Evolutionary conservation across 2,888 invertebrate genomes (phyloP).

Genomic region (Drosophila tripunctata): DNA sequence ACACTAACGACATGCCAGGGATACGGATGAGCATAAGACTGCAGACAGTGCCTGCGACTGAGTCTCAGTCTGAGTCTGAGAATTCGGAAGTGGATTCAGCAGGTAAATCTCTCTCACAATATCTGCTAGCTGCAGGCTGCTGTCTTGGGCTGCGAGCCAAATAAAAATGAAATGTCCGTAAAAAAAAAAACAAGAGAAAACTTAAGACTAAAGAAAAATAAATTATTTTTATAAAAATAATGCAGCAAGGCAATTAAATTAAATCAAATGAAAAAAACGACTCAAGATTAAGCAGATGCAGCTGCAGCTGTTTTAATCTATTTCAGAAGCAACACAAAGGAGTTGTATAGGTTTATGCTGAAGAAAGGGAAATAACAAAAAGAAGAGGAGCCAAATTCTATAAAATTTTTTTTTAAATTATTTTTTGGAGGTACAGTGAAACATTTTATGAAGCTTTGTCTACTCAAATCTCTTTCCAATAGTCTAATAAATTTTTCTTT

Average conservation of each 20-base stretch:
- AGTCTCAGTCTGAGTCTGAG: slow-evolving; percentile 2
- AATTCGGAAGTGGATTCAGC: slow-evolving; percentile 13
- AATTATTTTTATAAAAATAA: slow-evolving; percentile 37
- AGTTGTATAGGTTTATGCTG: too few species aligned
- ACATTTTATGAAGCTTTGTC: too few species aligned
- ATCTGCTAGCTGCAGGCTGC: slow-evolving; percentile 31
- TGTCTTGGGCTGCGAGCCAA: slow-evolving; percentile 25
- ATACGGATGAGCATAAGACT: slow-evolving; percentile 19
- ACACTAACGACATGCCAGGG: slow-evolving; percentile 27
- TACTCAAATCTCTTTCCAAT: too few species aligned
- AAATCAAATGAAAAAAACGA: slow-evolving; percentile 1
- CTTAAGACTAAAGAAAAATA: slow-evolving; percentile 9
- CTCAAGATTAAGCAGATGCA: neutral
- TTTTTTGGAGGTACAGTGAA: too few species aligned
- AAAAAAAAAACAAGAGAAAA: slow-evolving; percentile 13
- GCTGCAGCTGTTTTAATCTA: slow-evolving; percentile 12
- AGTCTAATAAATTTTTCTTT: too few species aligned
- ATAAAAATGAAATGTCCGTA: slow-evolving; percentile 15
- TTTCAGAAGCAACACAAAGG: too few species aligned
- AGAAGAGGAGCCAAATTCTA: too few species aligned
- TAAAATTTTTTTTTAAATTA: too few species aligned
- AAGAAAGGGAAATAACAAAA: too few species aligned
- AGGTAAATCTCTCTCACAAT: slow-evolving; percentile 22
- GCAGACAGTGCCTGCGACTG: too few species aligned
- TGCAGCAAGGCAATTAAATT: slow-evolving; percentile 54